phyloP scores from a whole-genome alignment of 2,888 invertebrate species.

The Platynereis dumerilii region DNA sequence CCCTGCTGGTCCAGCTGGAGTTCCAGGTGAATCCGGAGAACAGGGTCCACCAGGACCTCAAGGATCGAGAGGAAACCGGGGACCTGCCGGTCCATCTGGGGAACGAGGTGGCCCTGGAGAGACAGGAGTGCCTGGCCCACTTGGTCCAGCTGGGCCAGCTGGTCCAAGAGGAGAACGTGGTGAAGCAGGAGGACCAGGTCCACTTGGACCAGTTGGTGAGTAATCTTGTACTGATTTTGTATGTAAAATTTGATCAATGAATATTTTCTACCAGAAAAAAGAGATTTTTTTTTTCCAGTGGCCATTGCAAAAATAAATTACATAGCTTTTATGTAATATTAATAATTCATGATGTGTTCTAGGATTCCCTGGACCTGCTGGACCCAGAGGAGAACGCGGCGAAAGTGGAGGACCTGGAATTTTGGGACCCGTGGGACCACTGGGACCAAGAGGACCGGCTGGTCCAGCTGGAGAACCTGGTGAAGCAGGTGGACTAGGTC shows the following conservation, averaged over 20 bases:
- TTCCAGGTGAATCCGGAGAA: constrained; percentile 23
- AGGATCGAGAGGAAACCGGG: constrained; percentile 27
- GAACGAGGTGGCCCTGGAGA: constrained; percentile 24
- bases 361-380: constrained; percentile 27
- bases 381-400: constrained; percentile 29
- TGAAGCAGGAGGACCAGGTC: constrained; percentile 21
- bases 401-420: constrained; percentile 11
- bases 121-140: constrained; percentile 29
- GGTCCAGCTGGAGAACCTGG: constrained; percentile 30
- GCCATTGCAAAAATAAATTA: too few relatives aligned
- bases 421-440: constrained; percentile 8
- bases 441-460: constrained; percentile 20
- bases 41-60: constrained; percentile 22
- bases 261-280: too few relatives aligned
- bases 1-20: constrained; percentile 23
- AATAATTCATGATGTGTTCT: constrained; percentile 10
- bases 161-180: constrained; percentile 19
- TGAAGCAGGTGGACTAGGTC: constrained; percentile 12
- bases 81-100: constrained; percentile 10
- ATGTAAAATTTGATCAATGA: too few relatives aligned
- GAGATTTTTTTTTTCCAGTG: too few relatives aligned
- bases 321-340: too few relatives aligned
- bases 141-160: constrained; percentile 17
- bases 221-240: constrained; percentile 12
- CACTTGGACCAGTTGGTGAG: constrained; percentile 16